Evolutionary conservation across 2,113 vertebrate genomes (phyloP), one percentile per base, ranked within the genome.

Genomic region (Mesocricetus auratus): DNA sequence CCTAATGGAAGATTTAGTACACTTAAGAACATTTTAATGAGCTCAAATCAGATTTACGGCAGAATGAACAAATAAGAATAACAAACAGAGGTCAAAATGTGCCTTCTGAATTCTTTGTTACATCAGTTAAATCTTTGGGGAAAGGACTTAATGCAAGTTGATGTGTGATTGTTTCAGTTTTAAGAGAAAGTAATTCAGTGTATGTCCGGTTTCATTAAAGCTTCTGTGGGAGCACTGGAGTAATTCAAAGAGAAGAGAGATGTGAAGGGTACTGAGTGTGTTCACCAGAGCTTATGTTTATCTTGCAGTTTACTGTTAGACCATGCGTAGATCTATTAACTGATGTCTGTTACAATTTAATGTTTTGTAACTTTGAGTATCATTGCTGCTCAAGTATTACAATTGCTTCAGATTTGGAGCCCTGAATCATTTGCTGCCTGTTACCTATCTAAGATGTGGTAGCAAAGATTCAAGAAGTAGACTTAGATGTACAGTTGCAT

Each of bases 121-220:
- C 33, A 92, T 33, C 77, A 42, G 92, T 82, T 86, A 88, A 83
- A 83, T 87, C 83, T 96, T 53, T 21, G 6, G 19, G 58, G 53
- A 75, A 86, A 33, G 11, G 29, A 45, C 68, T 86, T 69, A 92
- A 45, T 89, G 0, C 16, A 73, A 94, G 90, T 11, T 85, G 58
- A n/a, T 82, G 24, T 33, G n/a, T 96, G 60, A 58, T 92, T 83
- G 56, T 90, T 92, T 13, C 33, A 90, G 22, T 78, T 97, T 96
- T 96, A 74, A 90, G 93, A 96, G 15, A 94, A 89, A 93, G 94
- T 94, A 97, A 91, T 97, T 97, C 86, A 29, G 86, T 79, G 58
- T 83, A 39, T 39, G 89, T 92, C 97, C 83, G 47, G 36, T 96
- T 96, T 96, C 77, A 94, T 97, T 96, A 93, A 56, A 82, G 58